Conservation (phyloP, 1,140 invertebrate genomes). For the Micrasema minimum region DNA sequence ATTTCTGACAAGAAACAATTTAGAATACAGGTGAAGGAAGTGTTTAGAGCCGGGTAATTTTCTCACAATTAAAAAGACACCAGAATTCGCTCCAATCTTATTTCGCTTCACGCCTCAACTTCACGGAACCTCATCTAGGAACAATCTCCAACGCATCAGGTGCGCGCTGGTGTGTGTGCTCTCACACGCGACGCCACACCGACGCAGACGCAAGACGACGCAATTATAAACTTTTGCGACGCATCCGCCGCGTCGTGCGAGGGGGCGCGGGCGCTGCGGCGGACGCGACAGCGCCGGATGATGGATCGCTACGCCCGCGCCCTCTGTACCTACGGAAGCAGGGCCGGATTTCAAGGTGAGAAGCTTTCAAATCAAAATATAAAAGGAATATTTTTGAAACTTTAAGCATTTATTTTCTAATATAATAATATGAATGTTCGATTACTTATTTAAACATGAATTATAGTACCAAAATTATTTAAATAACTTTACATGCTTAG, state of each 20-base stretch:
- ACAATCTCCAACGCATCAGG: constrained; percentile 14
- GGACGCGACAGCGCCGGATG: constrained; percentile 46
- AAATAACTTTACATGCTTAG: no score
- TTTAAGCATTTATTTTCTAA: no score
- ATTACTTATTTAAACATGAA: no score
- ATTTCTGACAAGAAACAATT: no score
- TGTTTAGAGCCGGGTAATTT: no score
- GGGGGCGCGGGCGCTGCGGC: constrained; percentile 22
- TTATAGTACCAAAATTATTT: no score
- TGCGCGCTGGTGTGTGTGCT: no score
- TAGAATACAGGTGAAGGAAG: no score
- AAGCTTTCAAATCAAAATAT: no score
- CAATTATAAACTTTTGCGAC: constrained; percentile 50
- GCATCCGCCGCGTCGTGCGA: constrained; percentile 14
- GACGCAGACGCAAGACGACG: constrained; percentile 31
- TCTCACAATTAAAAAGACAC: no score
- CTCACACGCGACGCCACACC: not conserved
- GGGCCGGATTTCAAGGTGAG: not conserved
- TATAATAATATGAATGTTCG: no score
- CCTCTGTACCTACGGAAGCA: constrained; percentile 6
- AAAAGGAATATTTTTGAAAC: no score
- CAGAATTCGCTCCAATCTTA: not conserved
- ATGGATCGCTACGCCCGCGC: constrained; percentile 44
- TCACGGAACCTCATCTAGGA: constrained; percentile 1
- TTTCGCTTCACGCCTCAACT: not conserved